Base-by-base conservation (phyloP, 1,140 invertebrate genomes). In the Drosophila nigromelanica region DNA sequence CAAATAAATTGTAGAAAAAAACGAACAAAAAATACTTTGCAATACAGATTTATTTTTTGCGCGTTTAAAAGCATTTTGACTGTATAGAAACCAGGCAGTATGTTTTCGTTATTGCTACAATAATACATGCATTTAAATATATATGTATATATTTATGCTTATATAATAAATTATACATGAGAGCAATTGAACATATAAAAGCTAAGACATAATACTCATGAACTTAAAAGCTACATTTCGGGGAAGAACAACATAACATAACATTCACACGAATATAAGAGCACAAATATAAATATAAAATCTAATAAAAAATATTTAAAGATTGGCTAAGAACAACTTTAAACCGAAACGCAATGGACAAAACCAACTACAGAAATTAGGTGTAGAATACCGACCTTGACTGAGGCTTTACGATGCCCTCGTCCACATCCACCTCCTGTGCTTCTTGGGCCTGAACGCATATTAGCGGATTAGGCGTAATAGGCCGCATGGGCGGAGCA, bases 401-500 rank as follows among this genome's bases (percentile, higher is more conserved):
- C 43, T 69, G 39, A 37, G 74, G 68, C 15, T 54, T 73, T 5
- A 67, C 47, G 35, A 70, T 21, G n/a, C 14, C 10, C 30, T 39
- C 61, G 39, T 69, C 35, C 5, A 76, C 59, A 14, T 64, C 52
- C 8, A 61, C 30, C 15, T 87, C 73, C n/a, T 50, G 67, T 0
- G 62, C 82, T 11, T 74, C 69, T 37, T 90, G 77, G 1, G 79
- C 83, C 60, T 92, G 77, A 27, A 92, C 64, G 52, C 79, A 90
- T 54, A 96, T 96, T 86, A 96, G 95, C 0, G 95, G 95, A 45
- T 94, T 94, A 15, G 93, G 87, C 12, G 93, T 92, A 90, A 92
- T 61, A 72, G 93, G 55, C 37, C 83, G 78, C 14, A 92, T 27
- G 18, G 69, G 90, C 33, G 66, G 87, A 24, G 75, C 89, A 78